Conservation (phyloP, 2,797 vertebrate species). For the Clarias fuscus region DNA sequence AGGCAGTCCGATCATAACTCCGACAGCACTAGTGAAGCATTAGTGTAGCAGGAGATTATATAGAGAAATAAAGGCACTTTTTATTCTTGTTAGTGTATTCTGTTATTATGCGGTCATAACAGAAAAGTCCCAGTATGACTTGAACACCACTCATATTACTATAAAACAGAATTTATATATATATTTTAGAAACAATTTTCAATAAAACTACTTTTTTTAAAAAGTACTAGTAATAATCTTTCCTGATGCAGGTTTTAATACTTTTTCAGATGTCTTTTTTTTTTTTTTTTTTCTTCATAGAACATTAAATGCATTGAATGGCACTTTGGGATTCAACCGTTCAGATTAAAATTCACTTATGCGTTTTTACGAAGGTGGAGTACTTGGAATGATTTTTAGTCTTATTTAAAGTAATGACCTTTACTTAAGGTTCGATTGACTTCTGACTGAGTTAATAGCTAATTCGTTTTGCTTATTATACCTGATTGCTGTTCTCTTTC, state of each 20-base stretch:
- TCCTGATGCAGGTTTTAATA: neutral
- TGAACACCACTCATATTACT: too few relatives aligned
- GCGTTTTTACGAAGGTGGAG: neutral
- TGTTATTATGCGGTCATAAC: too few relatives aligned
- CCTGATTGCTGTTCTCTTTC: slow-evolving; percentile 10
- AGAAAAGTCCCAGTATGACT: too few relatives aligned
- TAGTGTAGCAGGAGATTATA: too few relatives aligned
- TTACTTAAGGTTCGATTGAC: neutral
- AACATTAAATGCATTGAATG: neutral
- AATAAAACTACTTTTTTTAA: neutral
- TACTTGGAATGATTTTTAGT: neutral
- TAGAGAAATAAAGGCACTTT: too few relatives aligned
- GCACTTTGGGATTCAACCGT: neutral
- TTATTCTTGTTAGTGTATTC: too few relatives aligned
- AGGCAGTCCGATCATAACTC: too few relatives aligned
- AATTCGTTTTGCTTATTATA: neutral
- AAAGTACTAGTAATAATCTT: neutral
- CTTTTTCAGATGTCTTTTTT: neutral
- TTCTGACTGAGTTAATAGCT: neutral
- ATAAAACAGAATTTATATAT: too few relatives aligned
- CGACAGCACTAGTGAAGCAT: too few relatives aligned
- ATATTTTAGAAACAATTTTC: too few relatives aligned
- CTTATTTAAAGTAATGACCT: neutral
- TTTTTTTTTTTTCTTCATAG: neutral
- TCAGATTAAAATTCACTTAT: neutral